Evolutionary conservation across 1,140 invertebrate genomes (phyloP).

Genomic region (Elymnias hypermnestra): DNA sequence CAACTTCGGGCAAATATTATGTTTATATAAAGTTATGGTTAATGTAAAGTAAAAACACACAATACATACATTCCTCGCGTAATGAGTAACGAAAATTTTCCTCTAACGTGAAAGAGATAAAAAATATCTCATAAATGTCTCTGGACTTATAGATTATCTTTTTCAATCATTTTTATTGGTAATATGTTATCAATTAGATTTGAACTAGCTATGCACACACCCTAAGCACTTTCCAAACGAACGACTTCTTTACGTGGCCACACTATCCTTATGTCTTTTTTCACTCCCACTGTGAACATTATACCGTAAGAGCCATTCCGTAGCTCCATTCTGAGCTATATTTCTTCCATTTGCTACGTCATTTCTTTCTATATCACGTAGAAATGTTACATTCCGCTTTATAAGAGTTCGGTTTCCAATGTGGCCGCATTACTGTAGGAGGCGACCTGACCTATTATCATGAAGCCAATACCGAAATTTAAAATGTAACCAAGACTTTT

Average conservation of each 20-base stretch:
- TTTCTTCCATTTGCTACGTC: conserved; percentile 57
- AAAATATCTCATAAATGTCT: too few relatives aligned
- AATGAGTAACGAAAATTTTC: too few relatives aligned
- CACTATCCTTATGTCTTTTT: conserved; percentile 53
- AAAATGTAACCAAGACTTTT: too few relatives aligned
- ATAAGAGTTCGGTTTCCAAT: conserved; percentile 10
- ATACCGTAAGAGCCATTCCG: conserved; percentile 45
- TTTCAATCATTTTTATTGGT: too few relatives aligned
- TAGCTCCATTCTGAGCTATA: conserved; percentile 44
- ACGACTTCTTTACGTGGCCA: conserved; percentile 32
- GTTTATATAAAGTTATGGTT: too few relatives aligned
- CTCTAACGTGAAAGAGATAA: too few relatives aligned
- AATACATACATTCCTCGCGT: too few relatives aligned
- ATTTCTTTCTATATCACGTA: conserved; percentile 44
- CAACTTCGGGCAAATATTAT: too few relatives aligned
- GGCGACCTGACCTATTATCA: neutral
- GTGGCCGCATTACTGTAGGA: neutral
- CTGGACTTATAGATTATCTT: too few relatives aligned
- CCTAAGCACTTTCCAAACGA: conserved; percentile 36
- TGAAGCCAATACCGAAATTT: neutral
- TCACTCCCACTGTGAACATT: conserved; percentile 40
- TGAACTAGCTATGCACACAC: too few relatives aligned
- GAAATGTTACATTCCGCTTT: conserved; percentile 31
- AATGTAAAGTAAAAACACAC: too few relatives aligned
- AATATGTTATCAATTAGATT: too few relatives aligned